phyloP scores from a whole-genome alignment of 2,113 vertebrate species.

The Neogobius melanostomus region DNA sequence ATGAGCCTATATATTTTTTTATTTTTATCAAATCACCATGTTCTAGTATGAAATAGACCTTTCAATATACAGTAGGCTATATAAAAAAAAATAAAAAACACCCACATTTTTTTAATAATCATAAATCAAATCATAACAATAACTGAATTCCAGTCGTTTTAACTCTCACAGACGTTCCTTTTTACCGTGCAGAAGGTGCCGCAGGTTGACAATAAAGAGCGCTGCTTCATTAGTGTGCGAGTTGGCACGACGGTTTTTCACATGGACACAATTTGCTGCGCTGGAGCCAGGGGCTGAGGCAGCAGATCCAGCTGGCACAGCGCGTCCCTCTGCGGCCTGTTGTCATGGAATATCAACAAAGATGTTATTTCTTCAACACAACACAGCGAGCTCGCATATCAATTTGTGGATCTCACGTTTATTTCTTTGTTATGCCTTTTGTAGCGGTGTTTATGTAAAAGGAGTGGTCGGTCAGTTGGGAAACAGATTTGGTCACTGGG shows the following conservation, averaged over 20 bases:
- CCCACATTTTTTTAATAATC: too few relatives aligned
- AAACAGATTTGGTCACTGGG: constrained; percentile 35
- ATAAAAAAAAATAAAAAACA: too few relatives aligned
- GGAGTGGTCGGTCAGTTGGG: constrained; percentile 21
- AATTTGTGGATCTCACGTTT: constrained; percentile 55
- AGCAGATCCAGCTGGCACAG: constrained; percentile 65
- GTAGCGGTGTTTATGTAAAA: constrained; percentile 45
- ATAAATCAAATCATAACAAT: not conserved
- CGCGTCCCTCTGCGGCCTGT: constrained; percentile 64
- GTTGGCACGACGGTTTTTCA: constrained; percentile 54
- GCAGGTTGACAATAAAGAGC: constrained; percentile 55
- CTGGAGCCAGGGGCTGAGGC: constrained; percentile 47
- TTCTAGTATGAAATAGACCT: too few relatives aligned
- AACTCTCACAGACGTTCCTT: not conserved
- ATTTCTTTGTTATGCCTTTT: constrained; percentile 42
- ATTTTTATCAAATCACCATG: too few relatives aligned
- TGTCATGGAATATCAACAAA: constrained; percentile 70
- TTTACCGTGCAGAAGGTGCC: constrained; percentile 19
- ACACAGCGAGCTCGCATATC: constrained; percentile 72
- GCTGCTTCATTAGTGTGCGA: constrained; percentile 50
- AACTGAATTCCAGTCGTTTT: not conserved
- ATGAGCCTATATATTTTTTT: too few relatives aligned
- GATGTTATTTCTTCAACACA: constrained; percentile 66
- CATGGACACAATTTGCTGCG: constrained; percentile 39
- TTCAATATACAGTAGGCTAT: too few relatives aligned